Evolutionary conservation across 2,888 invertebrate species (phyloP), one percentile per base, ranked within the genome.

Genomic region (Teleogryllus oceanicus): DNA sequence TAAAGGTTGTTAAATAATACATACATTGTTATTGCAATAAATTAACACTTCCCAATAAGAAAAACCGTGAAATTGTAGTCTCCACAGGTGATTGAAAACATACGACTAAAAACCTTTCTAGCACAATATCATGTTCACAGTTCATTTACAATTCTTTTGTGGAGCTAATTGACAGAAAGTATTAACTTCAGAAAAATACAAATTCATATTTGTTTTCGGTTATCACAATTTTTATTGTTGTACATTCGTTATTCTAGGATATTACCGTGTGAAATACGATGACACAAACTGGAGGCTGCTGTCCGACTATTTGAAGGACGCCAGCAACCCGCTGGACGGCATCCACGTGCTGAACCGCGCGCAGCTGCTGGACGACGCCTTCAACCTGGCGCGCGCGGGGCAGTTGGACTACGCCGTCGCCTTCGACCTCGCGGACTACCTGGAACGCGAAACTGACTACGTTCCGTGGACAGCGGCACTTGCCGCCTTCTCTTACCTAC

Each of bases 241-340:
- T 5, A 8, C 37, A 5, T 37, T 37, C 37, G 8, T 37, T 37
- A 37, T 62, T n/a, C 1, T 77, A 80, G 77, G 74, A 37, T 91
- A 90, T 85, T 91, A 90, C 85, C 86, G 91, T 76, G 91, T 92
- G 0, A 92, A 91, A 85, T 92, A 92, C 85, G 91, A 91, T 84
- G 84, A 85, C 74, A 85, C 85, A 50, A 92, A 91, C 85, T 92
- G 92, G 92, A 87, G 88, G 77, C 83, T 90, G 0, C 85, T 92
- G 0, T 87, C 86, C 76, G 83, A 86, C 10, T 89, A 89, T 1
- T 84, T 91, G 0, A 82, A 84, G 75, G 12, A 62, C 62, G 0
- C 13, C 13, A 62, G 16, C n/a, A 10, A 62, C 8, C n/a, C 62
- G 13, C 62, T 62, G 62, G n/a, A 62, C 8, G 62, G 62, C 62